These are phyloP conservation scores for Oscheius sp. DNA, from an alignment of 2,888 invertebrate genomes.

Conservation along the genomic window DNA sequence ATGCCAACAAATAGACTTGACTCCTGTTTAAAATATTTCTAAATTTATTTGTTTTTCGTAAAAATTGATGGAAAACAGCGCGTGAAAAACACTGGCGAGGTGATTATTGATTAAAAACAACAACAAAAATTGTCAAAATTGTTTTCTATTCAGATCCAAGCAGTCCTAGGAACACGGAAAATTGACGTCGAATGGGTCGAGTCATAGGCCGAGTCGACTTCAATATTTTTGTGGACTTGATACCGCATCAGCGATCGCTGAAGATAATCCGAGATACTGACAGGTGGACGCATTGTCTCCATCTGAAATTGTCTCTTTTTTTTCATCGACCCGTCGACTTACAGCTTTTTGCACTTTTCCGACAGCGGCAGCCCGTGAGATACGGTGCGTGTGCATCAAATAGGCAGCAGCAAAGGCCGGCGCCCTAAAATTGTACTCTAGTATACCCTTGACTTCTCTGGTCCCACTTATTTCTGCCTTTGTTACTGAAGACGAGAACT, in stretches of 20 bases:
- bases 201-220: slow-evolving; percentile 40
- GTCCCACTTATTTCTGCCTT: slow-evolving; percentile 61
- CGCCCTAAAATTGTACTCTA: slow-evolving; percentile 50
- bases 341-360: slow-evolving; percentile 57
- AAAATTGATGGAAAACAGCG: no score
- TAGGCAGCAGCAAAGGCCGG: slow-evolving; percentile 70
- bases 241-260: slow-evolving; percentile 68
- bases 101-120: no score
- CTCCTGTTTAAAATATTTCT: no score
- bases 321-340: not conserved
- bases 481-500: slow-evolving; percentile 67
- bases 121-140: no score
- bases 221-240: slow-evolving; percentile 47
- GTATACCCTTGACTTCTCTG: not conserved
- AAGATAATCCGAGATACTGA: slow-evolving; percentile 66
- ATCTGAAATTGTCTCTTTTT: slow-evolving; percentile 43
- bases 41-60: no score
- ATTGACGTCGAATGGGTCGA: slow-evolving; percentile 46
- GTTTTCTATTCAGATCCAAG: slow-evolving; percentile 44
- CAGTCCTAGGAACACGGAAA: slow-evolving; percentile 56
- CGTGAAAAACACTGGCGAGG: no score
- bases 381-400: slow-evolving; percentile 61
- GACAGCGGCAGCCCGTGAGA: slow-evolving; percentile 62
- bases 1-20: no score
- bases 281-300: slow-evolving; percentile 64